Evolutionary conservation across 1,140 invertebrate genomes (phyloP).

Genomic region (Drosophila arawakana): DNA sequence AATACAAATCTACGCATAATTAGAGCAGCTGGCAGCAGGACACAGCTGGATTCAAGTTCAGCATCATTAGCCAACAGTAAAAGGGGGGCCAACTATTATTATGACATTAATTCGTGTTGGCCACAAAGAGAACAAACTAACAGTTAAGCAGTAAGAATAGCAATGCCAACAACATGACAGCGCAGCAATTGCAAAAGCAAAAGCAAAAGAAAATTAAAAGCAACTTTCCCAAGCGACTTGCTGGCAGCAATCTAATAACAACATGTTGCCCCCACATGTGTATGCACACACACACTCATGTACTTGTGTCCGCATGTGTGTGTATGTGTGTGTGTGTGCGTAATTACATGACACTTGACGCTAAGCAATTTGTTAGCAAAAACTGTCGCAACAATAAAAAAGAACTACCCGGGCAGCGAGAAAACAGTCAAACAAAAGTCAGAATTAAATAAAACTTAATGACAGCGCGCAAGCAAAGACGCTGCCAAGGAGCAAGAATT

Average conservation of each 20-base stretch:
- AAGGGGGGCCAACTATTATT: conserved; percentile 70
- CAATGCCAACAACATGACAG: conserved; percentile 43
- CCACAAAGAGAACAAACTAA: conserved; percentile 27
- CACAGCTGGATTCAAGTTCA: conserved; percentile 72
- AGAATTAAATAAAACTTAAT: conserved; percentile 83
- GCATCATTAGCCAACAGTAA: conserved; percentile 72
- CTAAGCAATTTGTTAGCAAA: conserved; percentile 84
- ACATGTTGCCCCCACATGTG: conserved; percentile 62
- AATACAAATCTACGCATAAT: conserved; percentile 68
- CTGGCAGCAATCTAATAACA: conserved; percentile 80
- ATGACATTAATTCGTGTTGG: conserved; percentile 74
- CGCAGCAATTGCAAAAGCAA: conserved; percentile 49
- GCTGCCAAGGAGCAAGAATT: conserved; percentile 10
- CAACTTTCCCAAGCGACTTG: conserved; percentile 76
- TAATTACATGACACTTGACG: conserved; percentile 84
- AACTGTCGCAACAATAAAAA: conserved; percentile 82
- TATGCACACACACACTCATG: conserved; percentile 20
- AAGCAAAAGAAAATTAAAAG: conserved; percentile 72
- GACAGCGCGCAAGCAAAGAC: conserved; percentile 59
- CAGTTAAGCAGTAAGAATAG: conserved; percentile 20
- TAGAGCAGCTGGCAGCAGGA: conserved; percentile 64
- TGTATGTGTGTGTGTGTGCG: conserved; percentile 53
- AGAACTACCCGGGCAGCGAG: conserved; percentile 59
- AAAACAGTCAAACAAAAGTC: conserved; percentile 68
- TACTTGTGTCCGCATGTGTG: background rate